phyloP scores from a whole-genome alignment of 2,113 vertebrate species.

The Myodes glareolus region DNA sequence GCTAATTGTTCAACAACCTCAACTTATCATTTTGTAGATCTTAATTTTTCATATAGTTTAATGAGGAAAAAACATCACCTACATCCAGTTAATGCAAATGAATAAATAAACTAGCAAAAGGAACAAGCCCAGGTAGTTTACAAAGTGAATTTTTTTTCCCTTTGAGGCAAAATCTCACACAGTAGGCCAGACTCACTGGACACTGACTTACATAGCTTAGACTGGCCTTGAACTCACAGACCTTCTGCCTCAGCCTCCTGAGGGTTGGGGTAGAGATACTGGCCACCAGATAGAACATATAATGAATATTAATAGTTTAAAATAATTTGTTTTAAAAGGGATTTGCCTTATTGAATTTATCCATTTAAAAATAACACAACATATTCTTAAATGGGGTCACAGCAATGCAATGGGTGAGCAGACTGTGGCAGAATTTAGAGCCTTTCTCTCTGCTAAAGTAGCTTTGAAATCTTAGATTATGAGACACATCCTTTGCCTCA shows the following conservation, averaged over 20 bases:
- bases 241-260: background rate
- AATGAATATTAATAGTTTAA: constrained; percentile 11
- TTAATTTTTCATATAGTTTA: constrained; percentile 43
- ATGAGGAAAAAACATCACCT: background rate
- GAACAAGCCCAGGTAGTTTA: constrained; percentile 37
- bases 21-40: constrained; percentile 20
- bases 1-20: background rate
- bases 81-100: background rate
- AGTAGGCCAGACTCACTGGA: background rate
- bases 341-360: constrained; percentile 3
- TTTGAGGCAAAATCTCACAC: background rate
- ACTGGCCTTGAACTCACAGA: background rate
- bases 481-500: background rate
- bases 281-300: background rate
- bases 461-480: background rate
- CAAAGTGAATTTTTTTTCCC: background rate
- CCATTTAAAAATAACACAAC: constrained; percentile 47
- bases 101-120: constrained; percentile 8
- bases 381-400: constrained; percentile 24
- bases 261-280: background rate
- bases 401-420: background rate
- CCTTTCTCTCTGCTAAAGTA: background rate
- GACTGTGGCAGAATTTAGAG: background rate
- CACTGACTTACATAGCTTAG: background rate
- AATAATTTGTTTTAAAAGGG: constrained; percentile 35